A percentile compares a stretch with the other conserved stretches of the same genome.
These are phyloP conservation scores for Cynocephalus volans DNA, from an alignment of 2,113 vertebrate species.

Conservation along the genomic window DNA sequence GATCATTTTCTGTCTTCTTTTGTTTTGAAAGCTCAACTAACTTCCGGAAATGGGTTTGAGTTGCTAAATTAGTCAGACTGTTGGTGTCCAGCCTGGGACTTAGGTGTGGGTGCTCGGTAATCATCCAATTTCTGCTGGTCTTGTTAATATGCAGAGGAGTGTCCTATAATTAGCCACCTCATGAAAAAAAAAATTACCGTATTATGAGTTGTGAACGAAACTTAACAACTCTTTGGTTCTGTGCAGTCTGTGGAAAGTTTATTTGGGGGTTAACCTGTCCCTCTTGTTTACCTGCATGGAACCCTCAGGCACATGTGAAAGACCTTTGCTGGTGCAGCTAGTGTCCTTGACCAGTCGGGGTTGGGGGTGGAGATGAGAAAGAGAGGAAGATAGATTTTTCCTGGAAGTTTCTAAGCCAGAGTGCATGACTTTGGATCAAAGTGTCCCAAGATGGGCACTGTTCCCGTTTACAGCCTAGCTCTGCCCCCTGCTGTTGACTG, in stretches of 20 bases:
- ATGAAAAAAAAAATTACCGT: background rate
- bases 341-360: background rate
- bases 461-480: background rate
- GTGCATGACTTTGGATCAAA: background rate
- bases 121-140: background rate
- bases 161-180: background rate
- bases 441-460: background rate
- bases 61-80: background rate
- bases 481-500: slow-evolving; percentile 75
- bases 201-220: background rate
- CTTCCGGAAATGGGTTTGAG: background rate
- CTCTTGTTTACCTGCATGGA: background rate
- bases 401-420: slow-evolving; percentile 29
- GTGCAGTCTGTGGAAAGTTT: background rate
- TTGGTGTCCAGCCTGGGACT: background rate
- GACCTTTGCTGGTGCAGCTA: background rate
- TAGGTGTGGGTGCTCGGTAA: background rate
- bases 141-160: background rate
- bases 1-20: background rate
- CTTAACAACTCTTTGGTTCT: background rate
- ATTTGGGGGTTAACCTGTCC: background rate
- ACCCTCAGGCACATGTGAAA: background rate
- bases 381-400: background rate
- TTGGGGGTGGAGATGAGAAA: too few relatives aligned
- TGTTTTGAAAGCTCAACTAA: background rate